Conservation (phyloP, 2,113 vertebrate species). For the Cyanoliseus patagonus region DNA sequence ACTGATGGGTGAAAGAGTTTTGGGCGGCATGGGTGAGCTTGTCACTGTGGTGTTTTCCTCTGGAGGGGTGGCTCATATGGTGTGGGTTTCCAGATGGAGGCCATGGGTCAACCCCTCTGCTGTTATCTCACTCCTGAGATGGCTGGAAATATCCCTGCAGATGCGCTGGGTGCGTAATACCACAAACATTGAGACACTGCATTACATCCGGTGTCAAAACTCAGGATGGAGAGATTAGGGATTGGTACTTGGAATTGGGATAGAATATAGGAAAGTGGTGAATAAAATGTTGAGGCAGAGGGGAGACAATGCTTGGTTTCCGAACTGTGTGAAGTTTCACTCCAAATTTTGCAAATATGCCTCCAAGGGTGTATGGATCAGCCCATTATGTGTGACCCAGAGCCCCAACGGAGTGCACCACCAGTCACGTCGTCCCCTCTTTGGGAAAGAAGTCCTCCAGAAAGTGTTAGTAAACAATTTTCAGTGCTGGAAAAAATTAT, state of each 20-base stretch:
- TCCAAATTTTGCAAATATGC: not conserved
- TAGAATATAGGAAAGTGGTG: accelerated
- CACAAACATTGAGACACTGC: accelerated
- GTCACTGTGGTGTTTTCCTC: not conserved
- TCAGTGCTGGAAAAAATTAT: not conserved
- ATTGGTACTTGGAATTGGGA: accelerated
- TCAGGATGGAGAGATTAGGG: not conserved
- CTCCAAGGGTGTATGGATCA: not conserved
- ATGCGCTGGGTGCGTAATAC: accelerated
- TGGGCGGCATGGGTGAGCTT: not conserved
- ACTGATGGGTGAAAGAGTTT: not conserved
- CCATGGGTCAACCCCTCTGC: not conserved
- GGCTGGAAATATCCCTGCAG: not conserved
- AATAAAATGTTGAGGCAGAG: not conserved
- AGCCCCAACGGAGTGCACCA: not conserved
- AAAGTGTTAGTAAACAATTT: constrained; percentile 16
- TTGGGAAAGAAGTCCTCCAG: not conserved
- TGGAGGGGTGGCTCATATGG: not conserved
- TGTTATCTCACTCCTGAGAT: not conserved
- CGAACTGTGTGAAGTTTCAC: not conserved
- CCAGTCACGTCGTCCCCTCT: not conserved
- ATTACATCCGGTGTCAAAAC: not conserved
- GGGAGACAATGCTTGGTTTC: not conserved
- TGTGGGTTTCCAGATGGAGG: not conserved
- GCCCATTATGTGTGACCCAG: accelerated